These are phyloP conservation scores for Metacarcinus magister DNA, from an alignment of 2,888 invertebrate species.

Conservation along the genomic window DNA sequence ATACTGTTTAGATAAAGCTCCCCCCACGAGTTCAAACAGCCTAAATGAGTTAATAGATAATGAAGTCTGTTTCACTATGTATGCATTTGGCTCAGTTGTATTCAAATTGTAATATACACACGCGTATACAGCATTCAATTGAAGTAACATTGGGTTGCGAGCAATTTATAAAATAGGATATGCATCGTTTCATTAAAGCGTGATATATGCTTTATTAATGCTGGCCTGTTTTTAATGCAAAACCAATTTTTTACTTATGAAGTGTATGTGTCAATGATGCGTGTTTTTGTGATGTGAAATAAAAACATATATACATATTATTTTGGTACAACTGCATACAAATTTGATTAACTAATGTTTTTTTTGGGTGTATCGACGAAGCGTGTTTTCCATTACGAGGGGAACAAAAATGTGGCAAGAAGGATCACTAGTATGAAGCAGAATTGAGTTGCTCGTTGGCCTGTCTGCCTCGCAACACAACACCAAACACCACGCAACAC, in stretches of 20 bases:
- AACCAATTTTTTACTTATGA: slow-evolving; percentile 26
- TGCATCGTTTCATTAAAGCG: slow-evolving; percentile 43
- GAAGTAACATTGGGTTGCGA: not conserved
- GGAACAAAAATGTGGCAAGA: not conserved
- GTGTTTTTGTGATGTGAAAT: slow-evolving; percentile 26
- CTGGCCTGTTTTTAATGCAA: slow-evolving; percentile 26
- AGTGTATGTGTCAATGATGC: slow-evolving; percentile 26
- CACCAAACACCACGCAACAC: not conserved
- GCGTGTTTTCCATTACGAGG: not conserved
- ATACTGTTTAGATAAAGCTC: slow-evolving; percentile 74
- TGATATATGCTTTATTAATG: slow-evolving; percentile 36
- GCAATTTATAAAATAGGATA: slow-evolving; percentile 59
- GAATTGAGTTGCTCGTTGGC: no score
- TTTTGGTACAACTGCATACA: not conserved
- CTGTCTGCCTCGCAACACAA: not conserved
- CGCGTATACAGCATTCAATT: slow-evolving; percentile 22
- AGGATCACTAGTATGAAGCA: not conserved
- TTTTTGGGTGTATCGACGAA: not conserved
- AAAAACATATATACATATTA: not conserved
- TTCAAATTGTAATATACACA: slow-evolving; percentile 54
- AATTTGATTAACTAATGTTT: slow-evolving; percentile 26
- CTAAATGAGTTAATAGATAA: slow-evolving; percentile 68
- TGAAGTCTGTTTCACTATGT: slow-evolving; percentile 60
- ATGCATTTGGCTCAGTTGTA: slow-evolving; percentile 56
- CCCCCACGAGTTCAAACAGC: slow-evolving; percentile 60